Evolutionary conservation across 2,888 invertebrate genomes (phyloP), one percentile per base, ranked within the genome.

Genomic region (Lobophora halterata): DNA sequence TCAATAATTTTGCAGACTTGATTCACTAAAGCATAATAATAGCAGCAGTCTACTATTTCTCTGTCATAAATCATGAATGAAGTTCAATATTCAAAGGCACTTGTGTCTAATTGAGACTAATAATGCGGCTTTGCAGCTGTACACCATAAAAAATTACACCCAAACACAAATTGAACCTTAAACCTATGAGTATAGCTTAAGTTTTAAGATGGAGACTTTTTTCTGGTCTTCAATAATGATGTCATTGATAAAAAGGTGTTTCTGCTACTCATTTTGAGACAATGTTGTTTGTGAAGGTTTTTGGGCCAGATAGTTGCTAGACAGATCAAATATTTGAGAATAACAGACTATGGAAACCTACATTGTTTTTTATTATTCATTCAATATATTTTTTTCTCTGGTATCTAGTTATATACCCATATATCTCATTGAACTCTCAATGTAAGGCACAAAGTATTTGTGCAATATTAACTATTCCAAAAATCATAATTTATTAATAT

Each of bases 101-200:
- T 57, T 66, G 52, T 58, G 60, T 57, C 67, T 80, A 79, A 82
- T 81, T 82, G 74, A 71, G 60, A 43, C 70, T 79, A 80, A 79
- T 79, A 74, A 71, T 64, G n/a, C 59, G 40, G 52, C 21, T 33
- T 38, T 27, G 24, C 38, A 42, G 34, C 44, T 40, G 32, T 40
- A 35, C 24, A 29, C 25, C 24, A 36, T 23, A 19, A 35, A 35
- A 35, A 33, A 12, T 18, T 7, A 7, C 1, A 4, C 11, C 4
- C 17, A 25, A 36, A 58, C 10, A 40, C 37, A 36, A 69, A 48
- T 65, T 58, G 39, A 58, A 65, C 70, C 55, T 63, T 72, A 66
- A 40, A 18, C n/a, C 7, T 31, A 14, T 18, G 16, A 5, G 3
- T 5, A 26, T 36, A 46, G 35, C 5, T 19, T 3, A 31, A 24